Percentiles rank a stretch among this genome's conserved stretches.
Conservation (phyloP, 2,888 invertebrate genomes). For the Tenthredo notha region DNA sequence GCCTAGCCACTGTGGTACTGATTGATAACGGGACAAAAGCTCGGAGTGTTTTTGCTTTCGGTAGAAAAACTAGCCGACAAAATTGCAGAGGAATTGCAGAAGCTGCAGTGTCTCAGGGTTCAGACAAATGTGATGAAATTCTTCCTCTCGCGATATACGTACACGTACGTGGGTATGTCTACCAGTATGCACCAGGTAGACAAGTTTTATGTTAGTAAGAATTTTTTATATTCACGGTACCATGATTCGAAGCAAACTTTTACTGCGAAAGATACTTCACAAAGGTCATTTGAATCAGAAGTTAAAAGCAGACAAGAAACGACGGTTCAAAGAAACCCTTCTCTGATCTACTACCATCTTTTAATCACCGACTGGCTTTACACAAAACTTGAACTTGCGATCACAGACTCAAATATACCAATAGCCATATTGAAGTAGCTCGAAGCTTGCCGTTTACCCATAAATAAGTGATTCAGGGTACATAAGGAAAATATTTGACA, state of each 20-base stretch:
- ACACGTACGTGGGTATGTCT: neutral
- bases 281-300: neutral
- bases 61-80: constrained; percentile 13
- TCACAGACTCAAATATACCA: neutral
- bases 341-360: neutral
- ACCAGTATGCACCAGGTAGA: neutral
- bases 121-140: constrained; percentile 30
- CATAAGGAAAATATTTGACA: neutral
- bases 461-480: neutral
- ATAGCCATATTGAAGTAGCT: neutral
- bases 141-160: neutral
- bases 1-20: constrained; percentile 3
- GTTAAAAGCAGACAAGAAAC: constrained; percentile 1
- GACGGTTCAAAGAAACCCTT: neutral
- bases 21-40: constrained; percentile 47
- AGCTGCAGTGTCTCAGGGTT: constrained; percentile 7
- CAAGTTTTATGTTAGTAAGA: neutral
- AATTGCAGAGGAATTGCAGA: constrained; percentile 20
- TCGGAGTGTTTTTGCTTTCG: neutral
- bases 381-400: neutral
- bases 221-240: neutral
- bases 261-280: neutral
- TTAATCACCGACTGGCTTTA: neutral
- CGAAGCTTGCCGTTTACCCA: no score
- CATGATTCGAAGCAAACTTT: neutral